Base-by-base conservation (phyloP, 23 tunicate species). In the Botrylloides violaceus region DNA sequence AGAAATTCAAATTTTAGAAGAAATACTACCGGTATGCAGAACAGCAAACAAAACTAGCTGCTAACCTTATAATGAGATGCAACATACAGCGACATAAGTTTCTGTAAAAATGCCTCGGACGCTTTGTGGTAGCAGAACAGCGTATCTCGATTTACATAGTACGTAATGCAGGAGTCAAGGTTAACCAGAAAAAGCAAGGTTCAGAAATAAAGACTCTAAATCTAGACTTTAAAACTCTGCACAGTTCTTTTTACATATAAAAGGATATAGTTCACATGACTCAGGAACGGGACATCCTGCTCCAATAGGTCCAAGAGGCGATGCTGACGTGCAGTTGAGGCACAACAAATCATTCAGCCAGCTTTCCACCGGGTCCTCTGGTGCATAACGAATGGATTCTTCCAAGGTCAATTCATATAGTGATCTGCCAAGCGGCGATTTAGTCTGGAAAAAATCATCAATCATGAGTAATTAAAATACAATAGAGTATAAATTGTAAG, bases 331-430 rank as follows among this genome's bases (percentile, higher is more conserved):
- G 55, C 99, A 94, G 58, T 94, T 79, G 27, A 94, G 89, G 56
- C 99, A 94, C 22, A 94, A 79, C 55, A 94, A 66, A 33, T 66
- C 32, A 64, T 94, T 94, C 70, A 94, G 70, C 99, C 99, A 94
- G 9, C 48, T 36, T 65, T 94, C 99, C 20, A 94, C 79, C 4
- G 99, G 99, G 38, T 88, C 94, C 2, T 58, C 77, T 9, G 95
- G 95, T 18, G 99, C 95, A 60, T 94, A 94, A 3, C 99, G 78
- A 24, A 94, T 83, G 27, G 99, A 94, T 56, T 94, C 99, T 5
- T 82, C 89, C 55, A 94, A 77, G 2, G 85, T 72, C 20, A 94
- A 36, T 66, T 94, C 99, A 32, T 74, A 37, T 3, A 94, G 56
- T 22, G 64, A 84, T 29, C 95, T 66, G 12, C 95, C 95, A 18